These are phyloP conservation scores for Dugesia japonica DNA, from an alignment of 2,888 invertebrate genomes.

Conservation along the genomic window DNA sequence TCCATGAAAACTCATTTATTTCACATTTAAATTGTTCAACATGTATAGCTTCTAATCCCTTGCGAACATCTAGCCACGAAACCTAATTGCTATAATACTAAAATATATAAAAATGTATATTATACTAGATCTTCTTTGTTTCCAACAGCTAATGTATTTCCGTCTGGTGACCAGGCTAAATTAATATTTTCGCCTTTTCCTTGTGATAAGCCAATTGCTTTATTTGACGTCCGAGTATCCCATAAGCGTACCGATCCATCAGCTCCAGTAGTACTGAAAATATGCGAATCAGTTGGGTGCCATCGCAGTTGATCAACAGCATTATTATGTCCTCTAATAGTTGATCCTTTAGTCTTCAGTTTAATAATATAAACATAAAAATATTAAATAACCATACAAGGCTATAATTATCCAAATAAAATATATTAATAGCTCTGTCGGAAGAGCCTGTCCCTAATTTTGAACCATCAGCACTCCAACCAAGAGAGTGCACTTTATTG, in stretches of 20 bases:
- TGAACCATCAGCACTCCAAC: conserved; percentile 85
- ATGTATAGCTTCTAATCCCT: conserved; percentile 40
- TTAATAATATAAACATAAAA: background rate
- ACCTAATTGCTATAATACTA: background rate
- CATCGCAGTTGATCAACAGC: conserved; percentile 92
- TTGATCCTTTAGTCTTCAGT: conserved; percentile 27
- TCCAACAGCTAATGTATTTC: conserved; percentile 84
- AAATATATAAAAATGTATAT: conserved; percentile 57
- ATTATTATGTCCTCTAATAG: conserved; percentile 63
- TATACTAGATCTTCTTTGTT: conserved; percentile 93
- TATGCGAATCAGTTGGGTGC: conserved; percentile 77
- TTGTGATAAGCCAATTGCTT: conserved; percentile 68
- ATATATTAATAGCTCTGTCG: conserved; percentile 81
- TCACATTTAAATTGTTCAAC: conserved; percentile 92
- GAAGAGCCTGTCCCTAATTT: conserved; percentile 82
- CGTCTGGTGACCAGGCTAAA: conserved; percentile 93
- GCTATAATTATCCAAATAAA: conserved; percentile 58
- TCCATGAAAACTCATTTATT: conserved; percentile 94
- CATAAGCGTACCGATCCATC: conserved; percentile 91
- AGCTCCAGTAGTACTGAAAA: conserved; percentile 83
- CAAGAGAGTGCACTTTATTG: conserved; percentile 79
- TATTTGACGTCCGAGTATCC: conserved; percentile 73
- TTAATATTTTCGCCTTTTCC: conserved; percentile 94
- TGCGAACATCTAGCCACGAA: background rate
- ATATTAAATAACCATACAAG: background rate